Percentiles rank a stretch among this genome's conserved stretches.
These are phyloP conservation scores for Daubentonia madagascariensis DNA, from an alignment of 2,113 vertebrate species.

Conservation along the genomic window DNA sequence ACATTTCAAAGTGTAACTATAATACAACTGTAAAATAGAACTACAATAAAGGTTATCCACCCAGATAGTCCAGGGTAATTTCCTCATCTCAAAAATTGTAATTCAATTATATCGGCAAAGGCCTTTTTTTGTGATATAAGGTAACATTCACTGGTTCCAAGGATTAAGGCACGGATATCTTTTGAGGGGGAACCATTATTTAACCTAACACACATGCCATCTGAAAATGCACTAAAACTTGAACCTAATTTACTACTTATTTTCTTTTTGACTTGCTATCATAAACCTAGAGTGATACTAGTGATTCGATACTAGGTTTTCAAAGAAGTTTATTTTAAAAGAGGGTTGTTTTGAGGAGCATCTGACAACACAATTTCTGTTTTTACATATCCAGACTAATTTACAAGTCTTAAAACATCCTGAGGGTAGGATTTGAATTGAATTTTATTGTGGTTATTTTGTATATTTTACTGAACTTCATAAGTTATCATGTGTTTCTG, in stretches of 20 bases:
- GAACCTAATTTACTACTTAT: neutral
- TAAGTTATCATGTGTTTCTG: slow-evolving; percentile 55
- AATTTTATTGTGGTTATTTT: slow-evolving; percentile 11
- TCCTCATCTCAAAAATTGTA: neutral
- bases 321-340: slow-evolving; percentile 38
- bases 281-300: neutral
- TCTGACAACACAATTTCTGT: neutral
- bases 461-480: slow-evolving; percentile 55
- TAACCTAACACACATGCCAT: neutral
- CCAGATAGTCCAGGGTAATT: neutral
- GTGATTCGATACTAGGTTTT: neutral
- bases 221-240: neutral
- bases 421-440: neutral
- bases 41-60: neutral
- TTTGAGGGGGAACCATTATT: neutral
- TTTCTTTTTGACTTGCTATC: neutral
- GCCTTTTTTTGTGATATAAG: neutral
- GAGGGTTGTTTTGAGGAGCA: neutral
- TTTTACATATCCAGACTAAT: slow-evolving; percentile 20
- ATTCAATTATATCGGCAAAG: neutral
- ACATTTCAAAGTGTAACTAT: neutral
- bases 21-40: neutral
- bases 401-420: slow-evolving; percentile 27
- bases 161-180: neutral
- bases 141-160: neutral